These are phyloP conservation scores for Linnaemya vulpina DNA, from an alignment of 2,888 invertebrate genomes.

Conservation along the genomic window DNA sequence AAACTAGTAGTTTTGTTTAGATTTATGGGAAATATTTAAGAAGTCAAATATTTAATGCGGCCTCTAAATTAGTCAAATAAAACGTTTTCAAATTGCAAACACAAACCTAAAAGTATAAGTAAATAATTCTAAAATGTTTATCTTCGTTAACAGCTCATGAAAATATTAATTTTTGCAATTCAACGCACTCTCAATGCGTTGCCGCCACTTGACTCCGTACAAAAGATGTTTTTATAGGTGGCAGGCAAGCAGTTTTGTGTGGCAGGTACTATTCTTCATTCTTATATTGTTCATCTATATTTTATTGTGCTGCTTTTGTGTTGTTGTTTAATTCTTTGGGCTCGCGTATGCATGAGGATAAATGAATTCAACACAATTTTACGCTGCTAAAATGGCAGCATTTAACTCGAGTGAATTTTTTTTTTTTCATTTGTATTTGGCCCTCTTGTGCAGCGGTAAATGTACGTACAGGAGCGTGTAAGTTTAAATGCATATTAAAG, in stretches of 20 bases:
- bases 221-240: slow-evolving; percentile 65
- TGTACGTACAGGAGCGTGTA: neutral
- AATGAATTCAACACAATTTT: slow-evolving; percentile 51
- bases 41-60: slow-evolving; percentile 5
- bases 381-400: slow-evolving; percentile 52
- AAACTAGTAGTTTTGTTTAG: slow-evolving; percentile 61
- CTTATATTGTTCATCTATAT: slow-evolving; percentile 12
- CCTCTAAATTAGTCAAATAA: neutral
- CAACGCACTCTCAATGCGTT: slow-evolving; percentile 73
- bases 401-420: slow-evolving; percentile 61
- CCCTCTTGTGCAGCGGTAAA: slow-evolving; percentile 13
- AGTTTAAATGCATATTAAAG: neutral
- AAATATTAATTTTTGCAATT: slow-evolving; percentile 69
- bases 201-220: slow-evolving; percentile 72
- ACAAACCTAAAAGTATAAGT: slow-evolving; percentile 2
- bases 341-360: slow-evolving; percentile 35
- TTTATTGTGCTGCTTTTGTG: slow-evolving; percentile 25
- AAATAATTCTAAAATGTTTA: slow-evolving; percentile 52
- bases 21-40: slow-evolving; percentile 39
- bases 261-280: slow-evolving; percentile 17
- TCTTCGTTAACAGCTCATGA: slow-evolving; percentile 66
- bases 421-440: slow-evolving; percentile 46
- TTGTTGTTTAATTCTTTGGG: slow-evolving; percentile 25
- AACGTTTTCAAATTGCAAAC: neutral
- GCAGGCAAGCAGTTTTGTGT: slow-evolving; percentile 32